A percentile compares a stretch with the other conserved stretches of the same genome.
Conservation (phyloP, 2,797 vertebrate species). For the Hemitrygon akajei region DNA sequence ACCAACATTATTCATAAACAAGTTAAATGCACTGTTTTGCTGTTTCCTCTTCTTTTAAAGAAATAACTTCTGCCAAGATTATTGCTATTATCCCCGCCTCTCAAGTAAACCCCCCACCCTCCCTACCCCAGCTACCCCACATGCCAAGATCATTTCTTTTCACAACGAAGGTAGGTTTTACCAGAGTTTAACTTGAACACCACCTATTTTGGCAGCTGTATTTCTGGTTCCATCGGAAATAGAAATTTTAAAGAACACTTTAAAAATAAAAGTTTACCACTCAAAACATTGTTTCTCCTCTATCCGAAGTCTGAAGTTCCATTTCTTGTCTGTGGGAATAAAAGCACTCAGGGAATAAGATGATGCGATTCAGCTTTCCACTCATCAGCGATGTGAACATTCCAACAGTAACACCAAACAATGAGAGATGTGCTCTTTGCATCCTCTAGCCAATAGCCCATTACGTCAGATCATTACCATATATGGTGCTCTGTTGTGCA, state of each 20-base stretch:
- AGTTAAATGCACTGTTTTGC: background rate
- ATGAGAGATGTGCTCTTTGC: slow-evolving; percentile 75
- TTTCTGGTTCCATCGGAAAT: background rate
- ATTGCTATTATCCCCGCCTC: background rate
- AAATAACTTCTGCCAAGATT: background rate
- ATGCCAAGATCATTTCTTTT: background rate
- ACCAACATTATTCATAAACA: background rate
- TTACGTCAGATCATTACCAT: slow-evolving; percentile 92
- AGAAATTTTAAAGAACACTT: background rate
- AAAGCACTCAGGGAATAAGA: slow-evolving; percentile 17
- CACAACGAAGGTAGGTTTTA: background rate
- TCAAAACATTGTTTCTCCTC: background rate
- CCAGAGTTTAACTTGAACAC: background rate
- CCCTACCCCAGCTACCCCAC: no score
- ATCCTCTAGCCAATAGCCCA: slow-evolving; percentile 79
- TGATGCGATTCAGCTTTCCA: slow-evolving; percentile 52
- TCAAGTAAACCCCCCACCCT: no score
- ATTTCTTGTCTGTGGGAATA: slow-evolving; percentile 10
- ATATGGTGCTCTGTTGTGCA: slow-evolving; percentile 77
- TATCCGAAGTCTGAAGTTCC: slow-evolving; percentile 31
- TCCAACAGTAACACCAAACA: slow-evolving; percentile 81
- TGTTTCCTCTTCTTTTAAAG: background rate
- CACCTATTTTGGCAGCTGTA: background rate
- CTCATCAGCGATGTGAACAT: slow-evolving; percentile 70
- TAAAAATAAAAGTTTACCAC: background rate